Evolutionary conservation across 1,140 invertebrate genomes (phyloP).

Genomic region (Ooceraea biroi): DNA sequence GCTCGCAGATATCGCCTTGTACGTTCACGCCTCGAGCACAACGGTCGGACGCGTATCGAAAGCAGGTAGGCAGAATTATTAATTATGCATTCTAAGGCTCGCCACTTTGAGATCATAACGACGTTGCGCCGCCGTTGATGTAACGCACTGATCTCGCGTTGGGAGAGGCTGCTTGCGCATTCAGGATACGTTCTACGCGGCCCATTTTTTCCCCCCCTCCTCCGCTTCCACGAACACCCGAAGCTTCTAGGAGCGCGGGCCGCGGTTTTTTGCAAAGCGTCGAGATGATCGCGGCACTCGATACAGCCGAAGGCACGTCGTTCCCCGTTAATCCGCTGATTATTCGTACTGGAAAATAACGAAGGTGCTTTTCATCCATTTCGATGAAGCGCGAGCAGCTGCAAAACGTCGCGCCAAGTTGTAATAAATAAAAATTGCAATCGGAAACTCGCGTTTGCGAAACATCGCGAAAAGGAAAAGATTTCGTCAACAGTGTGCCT

Average conservation of each 20-base stretch:
- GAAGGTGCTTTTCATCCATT: too few relatives aligned
- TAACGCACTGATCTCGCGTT: slow-evolving; percentile 47
- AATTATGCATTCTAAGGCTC: slow-evolving; percentile 70
- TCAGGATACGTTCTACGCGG: background rate
- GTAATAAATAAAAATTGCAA: too few relatives aligned
- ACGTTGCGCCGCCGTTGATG: slow-evolving; percentile 45
- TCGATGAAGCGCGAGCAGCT: too few relatives aligned
- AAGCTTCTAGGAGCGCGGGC: background rate
- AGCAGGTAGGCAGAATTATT: slow-evolving; percentile 68
- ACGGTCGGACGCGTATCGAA: slow-evolving; percentile 48
- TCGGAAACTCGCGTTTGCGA: too few relatives aligned
- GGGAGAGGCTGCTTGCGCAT: slow-evolving; percentile 47
- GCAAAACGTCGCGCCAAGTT: too few relatives aligned
- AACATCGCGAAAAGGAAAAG: too few relatives aligned
- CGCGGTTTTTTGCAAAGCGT: background rate
- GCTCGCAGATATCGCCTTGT: slow-evolving; percentile 49
- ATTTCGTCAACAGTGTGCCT: too few relatives aligned
- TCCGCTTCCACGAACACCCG: background rate
- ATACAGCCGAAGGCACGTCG: background rate
- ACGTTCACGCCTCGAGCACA: slow-evolving; percentile 35
- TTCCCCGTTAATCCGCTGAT: background rate
- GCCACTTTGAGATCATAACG: slow-evolving; percentile 54
- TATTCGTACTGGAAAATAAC: background rate
- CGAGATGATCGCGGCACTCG: background rate
- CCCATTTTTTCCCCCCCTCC: slow-evolving; percentile 6